A percentile compares a stretch with the other conserved stretches of the same genome.
Conservation (phyloP, 2,888 invertebrate species). For the Alcis repandata region DNA sequence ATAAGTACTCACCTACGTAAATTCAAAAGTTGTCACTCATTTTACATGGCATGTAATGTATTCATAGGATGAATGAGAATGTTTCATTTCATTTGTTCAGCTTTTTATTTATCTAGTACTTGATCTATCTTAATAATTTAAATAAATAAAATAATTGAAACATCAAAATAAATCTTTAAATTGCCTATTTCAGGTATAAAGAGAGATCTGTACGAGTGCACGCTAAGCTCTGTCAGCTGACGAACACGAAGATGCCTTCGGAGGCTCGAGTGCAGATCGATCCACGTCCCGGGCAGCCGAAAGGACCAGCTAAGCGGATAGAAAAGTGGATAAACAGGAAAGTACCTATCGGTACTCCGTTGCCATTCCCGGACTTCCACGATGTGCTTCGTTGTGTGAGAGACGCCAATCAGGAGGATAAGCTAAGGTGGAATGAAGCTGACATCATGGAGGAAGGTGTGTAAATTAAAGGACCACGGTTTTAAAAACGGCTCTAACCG, state of each 20-base stretch:
- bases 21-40: too few relatives aligned
- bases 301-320: constrained; percentile 74
- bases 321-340: constrained; percentile 79
- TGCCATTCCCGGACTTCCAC: constrained; percentile 86
- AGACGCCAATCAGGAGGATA: constrained; percentile 75
- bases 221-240: constrained; percentile 89
- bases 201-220: constrained; percentile 79
- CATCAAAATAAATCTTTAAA: not conserved
- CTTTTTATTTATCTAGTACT: constrained; percentile 55
- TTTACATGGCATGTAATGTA: constrained; percentile 5
- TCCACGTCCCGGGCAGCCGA: constrained; percentile 67
- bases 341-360: constrained; percentile 74
- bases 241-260: constrained; percentile 83
- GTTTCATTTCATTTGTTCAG: constrained; percentile 36
- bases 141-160: not conserved
- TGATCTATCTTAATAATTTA: constrained; percentile 10
- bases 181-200: constrained; percentile 73
- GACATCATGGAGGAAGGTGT: constrained; percentile 81
- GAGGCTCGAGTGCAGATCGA: constrained; percentile 75
- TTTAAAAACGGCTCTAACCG: too few relatives aligned
- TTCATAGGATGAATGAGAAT: too few relatives aligned
- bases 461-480: not conserved
- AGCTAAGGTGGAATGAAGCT: constrained; percentile 75
- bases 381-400: constrained; percentile 80
- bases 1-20: too few relatives aligned